Evolutionary conservation across 1,140 invertebrate genomes (phyloP), one percentile per base, ranked within the genome.

Genomic region (Batillaria attramentaria): DNA sequence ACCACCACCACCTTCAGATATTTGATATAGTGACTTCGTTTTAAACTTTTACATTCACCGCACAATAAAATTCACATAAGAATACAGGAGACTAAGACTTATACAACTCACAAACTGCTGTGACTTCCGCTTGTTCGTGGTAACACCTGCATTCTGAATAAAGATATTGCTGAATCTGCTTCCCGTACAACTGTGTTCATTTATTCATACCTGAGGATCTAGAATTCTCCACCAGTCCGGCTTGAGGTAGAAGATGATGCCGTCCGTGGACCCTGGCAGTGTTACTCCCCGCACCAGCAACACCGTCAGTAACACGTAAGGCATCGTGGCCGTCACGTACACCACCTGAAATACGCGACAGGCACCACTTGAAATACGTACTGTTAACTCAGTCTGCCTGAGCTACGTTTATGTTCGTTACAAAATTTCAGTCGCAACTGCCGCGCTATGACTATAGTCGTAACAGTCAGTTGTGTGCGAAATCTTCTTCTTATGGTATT

Each of bases 241-340:
- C 85, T 94, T 95, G 10, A 98, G 92, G 88, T 98, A 98, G 87
- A 96, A 97, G 69, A 93, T 92, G 72, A 98, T 96, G 3, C 98
- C 98, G 82, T 97, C 95, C 0, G 93, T 93, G 0, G 97, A 97
- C 31, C 98, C 98, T 0, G 97, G 97, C 62, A 99, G 91, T 4
- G 97, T 98, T 35, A 98, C 92, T 0, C 97, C 98, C 31, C 97
- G 93, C 54, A 99, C 94, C 39, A 99, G 92, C 0, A 99, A 92
- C 74, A 98, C 97, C 6, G 97, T 90, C 16, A 99, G 93, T 6
- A 77, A 31, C 13, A 77, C 62, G 24, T 68, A 77, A 18, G 46
- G 42, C 8, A 72, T 57, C n/a, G 46, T 41, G 37, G 69, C 54
- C 35, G 69, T 72, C 16, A 78, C 8, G 39, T 68, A 68, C 54